phyloP scores from a whole-genome alignment of 2,888 invertebrate species.

The Nephrotoma guestfalica region DNA sequence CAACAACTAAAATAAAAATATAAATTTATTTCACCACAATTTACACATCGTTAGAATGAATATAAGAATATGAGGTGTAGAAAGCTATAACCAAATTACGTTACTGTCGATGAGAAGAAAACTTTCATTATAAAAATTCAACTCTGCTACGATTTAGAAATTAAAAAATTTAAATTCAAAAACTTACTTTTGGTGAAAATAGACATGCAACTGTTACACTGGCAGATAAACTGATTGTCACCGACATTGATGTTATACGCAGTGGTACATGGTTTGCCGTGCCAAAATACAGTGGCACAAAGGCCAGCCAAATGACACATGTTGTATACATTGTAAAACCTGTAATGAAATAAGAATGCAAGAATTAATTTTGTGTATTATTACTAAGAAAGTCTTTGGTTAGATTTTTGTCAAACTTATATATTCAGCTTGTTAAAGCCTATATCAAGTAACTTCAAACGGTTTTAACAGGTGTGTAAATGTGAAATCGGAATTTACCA shows the following conservation, averaged over 20 bases:
- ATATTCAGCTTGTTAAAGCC: too few relatives aligned
- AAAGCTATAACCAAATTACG: neutral
- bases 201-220: constrained; percentile 87
- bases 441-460: too few relatives aligned
- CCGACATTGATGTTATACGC: constrained; percentile 88
- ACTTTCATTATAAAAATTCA: neutral
- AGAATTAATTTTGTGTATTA: too few relatives aligned
- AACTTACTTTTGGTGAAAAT: constrained; percentile 79
- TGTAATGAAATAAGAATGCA: constrained; percentile 24
- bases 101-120: neutral
- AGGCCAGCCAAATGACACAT: constrained; percentile 95
- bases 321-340: constrained; percentile 99
- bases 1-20: neutral
- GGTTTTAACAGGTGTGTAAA: too few relatives aligned
- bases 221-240: constrained; percentile 87
- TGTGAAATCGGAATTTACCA: too few relatives aligned
- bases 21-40: neutral
- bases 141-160: neutral
- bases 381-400: too few relatives aligned
- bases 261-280: constrained; percentile 86
- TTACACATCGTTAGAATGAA: neutral
- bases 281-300: constrained; percentile 93
- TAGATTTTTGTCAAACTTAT: too few relatives aligned
- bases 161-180: neutral
- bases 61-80: neutral